phyloP scores from a whole-genome alignment of 2,888 invertebrate genomes.

The Cataglyphis rosenhaueri region DNA sequence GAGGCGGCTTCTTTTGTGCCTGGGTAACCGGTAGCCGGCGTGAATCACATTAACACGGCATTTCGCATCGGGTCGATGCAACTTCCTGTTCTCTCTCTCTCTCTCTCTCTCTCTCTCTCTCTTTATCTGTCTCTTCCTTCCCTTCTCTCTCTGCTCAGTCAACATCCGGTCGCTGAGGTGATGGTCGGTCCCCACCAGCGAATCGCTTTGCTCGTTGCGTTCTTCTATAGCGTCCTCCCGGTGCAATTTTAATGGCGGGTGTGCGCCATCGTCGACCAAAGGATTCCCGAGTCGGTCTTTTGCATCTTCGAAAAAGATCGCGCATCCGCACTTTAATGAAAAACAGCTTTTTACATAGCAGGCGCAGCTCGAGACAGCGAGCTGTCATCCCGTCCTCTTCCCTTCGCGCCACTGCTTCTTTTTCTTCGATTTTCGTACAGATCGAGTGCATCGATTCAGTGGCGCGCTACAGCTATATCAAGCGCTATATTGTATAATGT shows the following conservation, averaged over 20 bases:
- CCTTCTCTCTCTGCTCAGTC: conserved; percentile 17
- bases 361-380: conserved; percentile 57
- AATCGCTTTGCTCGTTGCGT: conserved; percentile 45
- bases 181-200: neutral
- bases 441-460: conserved; percentile 8
- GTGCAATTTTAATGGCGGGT: conserved; percentile 65
- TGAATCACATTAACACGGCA: conserved; percentile 74
- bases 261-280: conserved; percentile 62
- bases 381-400: conserved; percentile 19
- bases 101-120: neutral
- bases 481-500: conserved; percentile 54
- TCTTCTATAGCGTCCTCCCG: conserved; percentile 50
- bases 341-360: conserved; percentile 65
- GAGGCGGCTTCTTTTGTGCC: conserved; percentile 65
- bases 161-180: conserved; percentile 28
- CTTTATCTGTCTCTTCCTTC: neutral
- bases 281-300: conserved; percentile 67
- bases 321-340: conserved; percentile 70
- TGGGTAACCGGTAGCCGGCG: conserved; percentile 63
- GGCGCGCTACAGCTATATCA: conserved; percentile 15
- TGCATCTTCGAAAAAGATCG: conserved; percentile 73
- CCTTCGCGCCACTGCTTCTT: neutral
- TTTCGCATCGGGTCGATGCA: conserved; percentile 62
- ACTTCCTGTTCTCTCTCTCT: conserved; percentile 44
- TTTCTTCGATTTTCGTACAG: conserved; percentile 22